Conservation (phyloP, 2,797 vertebrate genomes). For the Muscicapa comitata region DNA sequence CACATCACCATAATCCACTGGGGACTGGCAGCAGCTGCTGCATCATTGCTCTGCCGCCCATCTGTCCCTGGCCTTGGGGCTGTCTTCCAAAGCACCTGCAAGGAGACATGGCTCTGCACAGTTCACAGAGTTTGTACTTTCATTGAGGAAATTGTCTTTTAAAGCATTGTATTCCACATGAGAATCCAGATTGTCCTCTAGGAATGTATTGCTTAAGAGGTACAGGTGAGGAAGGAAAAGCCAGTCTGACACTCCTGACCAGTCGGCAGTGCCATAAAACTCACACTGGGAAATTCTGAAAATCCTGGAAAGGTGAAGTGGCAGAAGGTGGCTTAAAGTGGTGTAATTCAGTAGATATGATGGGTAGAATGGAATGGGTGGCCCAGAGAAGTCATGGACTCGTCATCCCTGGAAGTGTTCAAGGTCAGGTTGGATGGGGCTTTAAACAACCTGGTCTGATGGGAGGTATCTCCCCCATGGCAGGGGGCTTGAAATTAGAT, state of each 20-base stretch:
- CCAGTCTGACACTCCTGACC: fast-evolving
- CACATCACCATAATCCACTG: not conserved
- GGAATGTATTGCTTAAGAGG: not conserved
- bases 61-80: fast-evolving
- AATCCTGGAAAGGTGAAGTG: not conserved
- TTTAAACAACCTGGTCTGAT: not conserved
- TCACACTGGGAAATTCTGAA: not conserved
- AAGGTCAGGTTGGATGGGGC: not conserved
- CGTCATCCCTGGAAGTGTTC: not conserved
- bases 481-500: not conserved
- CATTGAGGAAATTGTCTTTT: not conserved
- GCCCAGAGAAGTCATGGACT: not conserved
- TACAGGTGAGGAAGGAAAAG: not conserved
- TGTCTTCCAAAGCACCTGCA: fast-evolving
- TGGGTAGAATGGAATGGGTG: not conserved
- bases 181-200: not conserved
- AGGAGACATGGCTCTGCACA: not conserved
- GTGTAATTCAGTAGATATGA: not conserved
- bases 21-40: not conserved
- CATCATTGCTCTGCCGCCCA: fast-evolving
- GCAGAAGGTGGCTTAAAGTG: not conserved
- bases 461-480: not conserved
- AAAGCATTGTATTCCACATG: not conserved
- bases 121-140: not conserved
- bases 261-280: not conserved